Conservation (phyloP, 2,113 vertebrate species). For the Onychorhynchus coronatus region DNA sequence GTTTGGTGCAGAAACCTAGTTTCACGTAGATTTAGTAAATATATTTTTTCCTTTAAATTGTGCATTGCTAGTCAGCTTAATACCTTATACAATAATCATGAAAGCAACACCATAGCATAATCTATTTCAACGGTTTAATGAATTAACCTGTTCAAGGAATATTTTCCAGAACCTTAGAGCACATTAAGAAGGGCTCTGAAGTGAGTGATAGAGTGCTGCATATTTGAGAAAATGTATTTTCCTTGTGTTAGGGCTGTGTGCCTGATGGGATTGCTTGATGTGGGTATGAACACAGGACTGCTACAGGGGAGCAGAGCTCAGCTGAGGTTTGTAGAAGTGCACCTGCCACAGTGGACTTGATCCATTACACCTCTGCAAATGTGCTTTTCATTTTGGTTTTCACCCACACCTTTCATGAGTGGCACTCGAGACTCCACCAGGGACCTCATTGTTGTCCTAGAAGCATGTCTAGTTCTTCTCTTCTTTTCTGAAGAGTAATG, state of each 20-base stretch:
- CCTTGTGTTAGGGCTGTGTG: neutral
- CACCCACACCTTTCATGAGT: neutral
- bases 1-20: neutral
- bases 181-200: neutral
- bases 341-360: neutral
- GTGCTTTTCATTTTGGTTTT: neutral
- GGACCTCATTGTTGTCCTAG: neutral
- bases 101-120: neutral
- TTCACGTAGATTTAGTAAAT: neutral
- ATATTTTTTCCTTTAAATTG: neutral
- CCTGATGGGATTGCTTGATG: neutral
- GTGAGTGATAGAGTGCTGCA: neutral
- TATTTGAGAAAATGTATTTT: slow-evolving; percentile 14
- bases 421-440: neutral
- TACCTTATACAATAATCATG: neutral
- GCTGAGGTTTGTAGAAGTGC: neutral
- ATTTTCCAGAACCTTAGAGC: neutral
- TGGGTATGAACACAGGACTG: neutral
- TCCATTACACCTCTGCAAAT: neutral
- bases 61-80: neutral
- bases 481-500: neutral
- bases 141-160: neutral
- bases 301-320: neutral
- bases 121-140: neutral
- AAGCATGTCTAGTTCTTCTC: neutral